These are phyloP conservation scores for Oligia strigilis DNA, from an alignment of 2,888 invertebrate genomes.

Conservation along the genomic window DNA sequence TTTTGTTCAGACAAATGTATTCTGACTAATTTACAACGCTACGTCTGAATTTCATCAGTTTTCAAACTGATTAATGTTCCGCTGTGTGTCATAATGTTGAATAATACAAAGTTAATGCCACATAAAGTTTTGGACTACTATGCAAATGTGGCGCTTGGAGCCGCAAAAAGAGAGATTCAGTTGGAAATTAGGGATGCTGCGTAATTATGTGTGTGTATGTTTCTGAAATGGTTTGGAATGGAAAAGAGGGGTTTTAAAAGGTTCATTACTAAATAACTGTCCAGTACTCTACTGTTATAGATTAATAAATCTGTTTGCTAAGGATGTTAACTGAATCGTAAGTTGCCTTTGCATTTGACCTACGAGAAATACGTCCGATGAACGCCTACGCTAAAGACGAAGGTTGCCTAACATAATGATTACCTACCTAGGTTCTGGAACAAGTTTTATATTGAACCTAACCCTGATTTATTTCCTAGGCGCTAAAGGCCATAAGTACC, in stretches of 20 bases:
- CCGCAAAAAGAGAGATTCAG: conserved; percentile 60
- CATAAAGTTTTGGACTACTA: conserved; percentile 58
- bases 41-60: conserved; percentile 62
- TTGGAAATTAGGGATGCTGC: conserved; percentile 33
- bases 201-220: conserved; percentile 20
- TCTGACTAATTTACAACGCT: conserved; percentile 57
- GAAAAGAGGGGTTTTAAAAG: neutral
- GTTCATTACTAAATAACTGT: neutral
- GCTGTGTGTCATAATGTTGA: conserved; percentile 50
- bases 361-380: no score
- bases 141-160: conserved; percentile 52
- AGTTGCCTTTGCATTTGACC: neutral
- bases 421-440: neutral
- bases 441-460: neutral
- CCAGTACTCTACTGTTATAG: neutral
- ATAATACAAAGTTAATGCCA: conserved; percentile 61
- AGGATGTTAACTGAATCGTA: neutral
- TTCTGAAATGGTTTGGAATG: conserved; percentile 29
- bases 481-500: neutral
- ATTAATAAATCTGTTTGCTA: neutral
- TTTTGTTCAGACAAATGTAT: conserved; percentile 63
- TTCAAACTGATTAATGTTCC: conserved; percentile 60
- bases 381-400: neutral
- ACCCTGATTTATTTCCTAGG: neutral
- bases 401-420: neutral